Evolutionary conservation across 2,113 vertebrate genomes (phyloP), one percentile per base, ranked within the genome.

Genomic region (Craseonycteris thonglongyai): DNA sequence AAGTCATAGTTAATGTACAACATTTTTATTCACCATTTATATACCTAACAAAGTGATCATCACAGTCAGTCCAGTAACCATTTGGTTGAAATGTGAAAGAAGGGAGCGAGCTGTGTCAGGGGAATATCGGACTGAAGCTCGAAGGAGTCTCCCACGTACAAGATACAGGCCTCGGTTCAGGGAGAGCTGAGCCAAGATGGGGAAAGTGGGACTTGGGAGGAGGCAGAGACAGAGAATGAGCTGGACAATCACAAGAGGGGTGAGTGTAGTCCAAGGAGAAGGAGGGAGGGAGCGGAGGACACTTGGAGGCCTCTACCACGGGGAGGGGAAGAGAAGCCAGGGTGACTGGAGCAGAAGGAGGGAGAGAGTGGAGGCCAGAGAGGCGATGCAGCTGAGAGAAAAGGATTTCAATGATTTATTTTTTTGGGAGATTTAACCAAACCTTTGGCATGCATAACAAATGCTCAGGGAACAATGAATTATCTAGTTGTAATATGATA

Each of bases 11-110:
- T 40, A 79, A 21, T 24, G 59, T 28, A 33, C 26, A 80, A 80
- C 42, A 33, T 59, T 56, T 56, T 56, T 79, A 79, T 38, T 58
- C 51, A n/a, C 19, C 45, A 79, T 38, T 58, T 79, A 58, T 40
- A 79, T 28, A 58, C 51, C 35, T 59, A 58, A n/a, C n/a, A n/a
- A n/a, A n/a, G n/a, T n/a, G n/a, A n/a, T n/a, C n/a, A n/a, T n/a
- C n/a, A n/a, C n/a, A 79, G 6, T 59, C 30, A 79, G 7, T 79
- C 24, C 42, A 59, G 56, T 30, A 42, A 40, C 54, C 54, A 74
- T 69, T 45, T 90, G 58, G 28, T 69, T 90, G 69, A 91, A 30
- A 69, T 87, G 75, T 79, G 12, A 88, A n/a, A 63, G 68, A 72
- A 66, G n/a, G 10, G 33, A 86, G 16, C 19, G 19, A 87, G 45